Evolutionary conservation across 2,888 invertebrate genomes (phyloP), one percentile per base, ranked within the genome.

Genomic region (Microchrysa polita): DNA sequence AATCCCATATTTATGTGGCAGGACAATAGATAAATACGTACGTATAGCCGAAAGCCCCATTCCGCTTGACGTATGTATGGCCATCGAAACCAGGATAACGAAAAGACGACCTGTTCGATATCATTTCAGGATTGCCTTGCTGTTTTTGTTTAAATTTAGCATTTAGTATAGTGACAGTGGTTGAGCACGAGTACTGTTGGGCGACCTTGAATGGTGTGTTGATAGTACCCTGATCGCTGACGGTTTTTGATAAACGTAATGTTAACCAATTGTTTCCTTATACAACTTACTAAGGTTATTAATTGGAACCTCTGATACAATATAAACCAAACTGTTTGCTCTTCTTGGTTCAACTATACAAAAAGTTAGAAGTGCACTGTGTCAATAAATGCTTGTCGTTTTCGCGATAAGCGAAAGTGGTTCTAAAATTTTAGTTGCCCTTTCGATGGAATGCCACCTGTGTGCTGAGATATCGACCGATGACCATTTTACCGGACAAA

Each of bases 401-500:
- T 67, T 18, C 1, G n/a, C 67, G 52, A 67, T 52, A 67, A 67
- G 27, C 18, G 48, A 14, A 22, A 48, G 48, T 27, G 18, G 2
- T 55, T 34, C 2, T 27, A 61, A n/a, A 34, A 34, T 34, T 34
- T 34, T 7, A 48, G 52, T 14, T 23, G 12, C 67, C 52, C 27
- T 53, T 14, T 48, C n/a, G 40, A n/a, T 34, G 27, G 27, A 34
- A 44, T 34, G 48, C 59, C 48, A 60, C 59, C 72, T 60, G 72
- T 48, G 48, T 60, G 72, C 40, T 40, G 7, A 16, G 44, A 27
- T n/a, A n/a, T n/a, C n/a, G 42, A 20, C 63, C 69, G 73, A 73
- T 76, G 76, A 72, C 67, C 73, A 74, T 73, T 75, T 69, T 74
- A 74, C 74, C 75, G 75, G 76, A 76, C 74, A 76, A 75, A 78